These are phyloP conservation scores for Daptonema setosum DNA, from an alignment of 2,888 invertebrate species.

Conservation along the genomic window DNA sequence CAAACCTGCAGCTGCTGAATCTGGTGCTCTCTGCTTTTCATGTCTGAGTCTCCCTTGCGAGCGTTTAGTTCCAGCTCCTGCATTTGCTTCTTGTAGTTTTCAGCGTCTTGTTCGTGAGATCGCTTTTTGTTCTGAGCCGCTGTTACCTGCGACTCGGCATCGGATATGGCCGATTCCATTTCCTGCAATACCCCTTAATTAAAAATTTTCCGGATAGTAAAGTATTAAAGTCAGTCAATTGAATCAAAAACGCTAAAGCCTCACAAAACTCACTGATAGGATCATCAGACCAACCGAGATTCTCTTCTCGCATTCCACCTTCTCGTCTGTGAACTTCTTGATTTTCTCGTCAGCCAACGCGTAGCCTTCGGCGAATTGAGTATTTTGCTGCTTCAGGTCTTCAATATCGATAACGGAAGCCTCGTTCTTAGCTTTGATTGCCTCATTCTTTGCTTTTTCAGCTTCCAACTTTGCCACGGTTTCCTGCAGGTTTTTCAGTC, in stretches of 20 bases:
- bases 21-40: slow-evolving; percentile 11
- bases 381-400: slow-evolving; percentile 37
- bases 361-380: neutral
- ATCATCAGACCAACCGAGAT: too few species aligned
- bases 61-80: slow-evolving; percentile 14
- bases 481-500: too few species aligned
- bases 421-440: too few species aligned
- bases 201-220: too few species aligned
- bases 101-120: slow-evolving; percentile 69
- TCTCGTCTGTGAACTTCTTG: slow-evolving; percentile 93
- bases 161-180: neutral
- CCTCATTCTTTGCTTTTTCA: too few species aligned
- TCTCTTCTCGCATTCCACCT: slow-evolving; percentile 48
- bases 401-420: slow-evolving; percentile 52
- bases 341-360: slow-evolving; percentile 61
- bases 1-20: neutral
- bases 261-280: too few species aligned
- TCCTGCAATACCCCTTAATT: too few species aligned
- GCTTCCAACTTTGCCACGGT: too few species aligned
- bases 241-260: too few species aligned
- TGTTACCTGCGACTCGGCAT: too few species aligned
- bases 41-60: slow-evolving; percentile 26
- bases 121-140: too few species aligned
- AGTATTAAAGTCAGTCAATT: too few species aligned
- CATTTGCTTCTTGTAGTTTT: slow-evolving; percentile 39